Conservation (phyloP, 2,888 invertebrate species). For the Plebejus anna region DNA sequence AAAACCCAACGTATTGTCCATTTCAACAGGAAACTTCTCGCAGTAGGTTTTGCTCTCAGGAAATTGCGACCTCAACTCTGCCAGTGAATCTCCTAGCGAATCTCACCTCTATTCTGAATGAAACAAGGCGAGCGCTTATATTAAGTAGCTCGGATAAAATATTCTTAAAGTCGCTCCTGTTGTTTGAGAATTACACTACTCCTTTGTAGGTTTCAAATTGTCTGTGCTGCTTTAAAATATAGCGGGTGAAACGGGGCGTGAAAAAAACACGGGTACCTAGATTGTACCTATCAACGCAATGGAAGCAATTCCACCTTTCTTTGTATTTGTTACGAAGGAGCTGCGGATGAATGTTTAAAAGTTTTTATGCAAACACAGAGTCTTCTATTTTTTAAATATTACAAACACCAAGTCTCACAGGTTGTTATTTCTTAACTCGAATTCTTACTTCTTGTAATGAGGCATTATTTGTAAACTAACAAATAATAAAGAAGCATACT, state of each 20-base stretch:
- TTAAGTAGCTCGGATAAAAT: constrained; percentile 30
- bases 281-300: constrained; percentile 19
- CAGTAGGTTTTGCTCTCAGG: constrained; percentile 48
- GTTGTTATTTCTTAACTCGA: not conserved
- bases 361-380: not conserved
- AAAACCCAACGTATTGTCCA: constrained; percentile 52
- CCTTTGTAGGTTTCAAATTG: constrained; percentile 28
- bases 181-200: constrained; percentile 26
- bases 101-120: constrained; percentile 30
- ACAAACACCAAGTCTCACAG: not conserved
- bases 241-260: constrained; percentile 22
- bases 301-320: constrained; percentile 22
- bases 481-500: not conserved
- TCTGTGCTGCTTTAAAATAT: constrained; percentile 24
- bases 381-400: not conserved
- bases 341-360: not conserved
- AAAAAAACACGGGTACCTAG: constrained; percentile 14
- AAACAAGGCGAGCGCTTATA: constrained; percentile 26
- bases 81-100: constrained; percentile 26
- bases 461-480: not conserved
- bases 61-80: constrained; percentile 52
- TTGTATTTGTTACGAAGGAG: constrained; percentile 4
- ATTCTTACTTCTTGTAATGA: not conserved
- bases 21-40: constrained; percentile 44
- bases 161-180: constrained; percentile 26